These are phyloP conservation scores for Pseudanteris insignis DNA, from an alignment of 2,888 invertebrate species.

Conservation along the genomic window DNA sequence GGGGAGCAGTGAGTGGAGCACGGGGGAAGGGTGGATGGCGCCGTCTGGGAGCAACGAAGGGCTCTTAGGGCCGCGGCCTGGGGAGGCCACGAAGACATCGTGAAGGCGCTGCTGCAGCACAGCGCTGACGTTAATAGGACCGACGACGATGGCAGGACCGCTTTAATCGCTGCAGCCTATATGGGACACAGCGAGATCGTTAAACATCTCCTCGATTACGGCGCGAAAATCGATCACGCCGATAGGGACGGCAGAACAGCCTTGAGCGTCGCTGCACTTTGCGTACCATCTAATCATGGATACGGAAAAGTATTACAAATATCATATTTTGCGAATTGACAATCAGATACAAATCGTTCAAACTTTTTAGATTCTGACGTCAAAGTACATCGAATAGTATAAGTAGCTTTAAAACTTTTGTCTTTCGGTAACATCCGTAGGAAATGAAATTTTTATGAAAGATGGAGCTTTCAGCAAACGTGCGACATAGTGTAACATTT, in stretches of 20 bases:
- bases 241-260: constrained; percentile 90
- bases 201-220: constrained; percentile 80
- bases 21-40: constrained; percentile 85
- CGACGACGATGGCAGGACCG: constrained; percentile 91
- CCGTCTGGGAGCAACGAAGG: constrained; percentile 89
- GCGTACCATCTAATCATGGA: constrained; percentile 81
- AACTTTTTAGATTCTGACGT: too few relatives aligned
- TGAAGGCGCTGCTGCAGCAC: constrained; percentile 77
- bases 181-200: constrained; percentile 96
- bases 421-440: too few relatives aligned
- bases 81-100: constrained; percentile 92
- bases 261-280: constrained; percentile 85
- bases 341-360: too few relatives aligned
- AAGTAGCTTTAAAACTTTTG: too few relatives aligned
- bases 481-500: too few relatives aligned
- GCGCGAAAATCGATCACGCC: constrained; percentile 85
- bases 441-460: too few relatives aligned
- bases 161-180: constrained; percentile 93
- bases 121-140: constrained; percentile 83
- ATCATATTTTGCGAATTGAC: too few relatives aligned
- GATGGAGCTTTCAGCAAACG: too few relatives aligned
- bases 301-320: constrained; percentile 70
- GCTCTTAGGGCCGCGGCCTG: constrained; percentile 92
- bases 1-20: constrained; percentile 79
- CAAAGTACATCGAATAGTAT: too few relatives aligned